phyloP scores from a whole-genome alignment of 2,888 invertebrate genomes.

The Mimas tiliae region DNA sequence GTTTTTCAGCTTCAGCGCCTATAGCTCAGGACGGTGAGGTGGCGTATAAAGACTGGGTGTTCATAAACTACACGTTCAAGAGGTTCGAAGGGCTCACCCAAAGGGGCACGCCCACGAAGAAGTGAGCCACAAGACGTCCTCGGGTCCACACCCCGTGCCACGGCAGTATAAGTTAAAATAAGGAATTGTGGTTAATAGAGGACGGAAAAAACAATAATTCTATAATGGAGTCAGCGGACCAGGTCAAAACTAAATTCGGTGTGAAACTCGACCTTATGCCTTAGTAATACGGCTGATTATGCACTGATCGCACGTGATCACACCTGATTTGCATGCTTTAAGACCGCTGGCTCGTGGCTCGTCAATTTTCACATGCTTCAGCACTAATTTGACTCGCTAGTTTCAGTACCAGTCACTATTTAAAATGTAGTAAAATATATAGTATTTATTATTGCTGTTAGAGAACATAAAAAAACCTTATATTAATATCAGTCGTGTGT shows the following conservation, averaged over 20 bases:
- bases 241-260: neutral
- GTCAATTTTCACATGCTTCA: too few relatives aligned
- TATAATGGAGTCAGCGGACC: too few relatives aligned
- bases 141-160: conserved; percentile 21
- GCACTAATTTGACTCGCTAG: too few relatives aligned
- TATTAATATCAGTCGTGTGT: neutral
- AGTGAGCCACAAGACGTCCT: conserved; percentile 73
- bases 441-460: too few relatives aligned
- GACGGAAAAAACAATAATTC: neutral
- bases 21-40: conserved; percentile 95
- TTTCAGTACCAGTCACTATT: too few relatives aligned
- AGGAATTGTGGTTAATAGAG: conserved; percentile 2
- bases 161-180: conserved; percentile 22
- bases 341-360: too few relatives aligned
- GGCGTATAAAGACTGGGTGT: conserved; percentile 99
- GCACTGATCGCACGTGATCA: too few relatives aligned
- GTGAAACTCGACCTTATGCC: neutral
- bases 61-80: conserved; percentile 99
- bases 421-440: too few relatives aligned
- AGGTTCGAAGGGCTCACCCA: conserved; percentile 99
- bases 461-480: too few relatives aligned
- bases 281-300: neutral
- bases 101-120: conserved; percentile 92
- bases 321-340: too few relatives aligned
- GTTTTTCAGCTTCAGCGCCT: conserved; percentile 90